These are phyloP conservation scores for Meloidogyne hapla DNA, from an alignment of 1,140 invertebrate genomes.

Conservation along the genomic window DNA sequence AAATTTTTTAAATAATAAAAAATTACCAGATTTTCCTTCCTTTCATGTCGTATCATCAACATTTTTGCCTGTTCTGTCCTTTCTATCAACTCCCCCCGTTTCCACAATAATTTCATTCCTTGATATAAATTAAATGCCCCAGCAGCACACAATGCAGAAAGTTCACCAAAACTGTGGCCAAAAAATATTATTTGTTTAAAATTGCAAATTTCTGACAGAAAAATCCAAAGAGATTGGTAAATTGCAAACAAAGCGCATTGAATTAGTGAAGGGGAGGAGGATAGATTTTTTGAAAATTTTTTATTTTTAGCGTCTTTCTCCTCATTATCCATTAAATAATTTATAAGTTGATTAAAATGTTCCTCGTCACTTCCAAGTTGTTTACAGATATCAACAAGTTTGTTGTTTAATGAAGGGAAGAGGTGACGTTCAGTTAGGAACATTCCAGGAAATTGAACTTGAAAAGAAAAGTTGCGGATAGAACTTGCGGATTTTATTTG, in stretches of 20 bases:
- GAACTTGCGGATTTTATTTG: no score
- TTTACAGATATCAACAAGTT: neutral
- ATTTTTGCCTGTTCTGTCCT: neutral
- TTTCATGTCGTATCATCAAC: neutral
- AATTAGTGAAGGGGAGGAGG: neutral
- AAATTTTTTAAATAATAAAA: neutral
- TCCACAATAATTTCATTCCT: constrained; percentile 7
- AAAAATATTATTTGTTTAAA: neutral
- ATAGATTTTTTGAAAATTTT: neutral
- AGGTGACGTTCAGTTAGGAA: neutral
- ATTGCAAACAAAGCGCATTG: constrained; percentile 6
- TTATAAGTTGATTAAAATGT: neutral
- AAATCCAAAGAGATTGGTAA: neutral
- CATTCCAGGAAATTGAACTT: constrained; percentile 9
- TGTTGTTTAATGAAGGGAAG: neutral
- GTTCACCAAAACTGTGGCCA: constrained; percentile 5
- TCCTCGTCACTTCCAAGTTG: neutral
- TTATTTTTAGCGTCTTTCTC: neutral
- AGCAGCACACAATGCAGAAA: neutral
- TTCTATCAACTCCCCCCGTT: neutral
- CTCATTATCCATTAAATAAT: neutral
- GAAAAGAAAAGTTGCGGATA: neutral
- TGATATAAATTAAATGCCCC: neutral
- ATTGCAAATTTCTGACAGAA: neutral
- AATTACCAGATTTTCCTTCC: neutral